These are phyloP conservation scores for Notamacropus eugenii DNA, from an alignment of 2,797 vertebrate genomes.

Conservation along the genomic window DNA sequence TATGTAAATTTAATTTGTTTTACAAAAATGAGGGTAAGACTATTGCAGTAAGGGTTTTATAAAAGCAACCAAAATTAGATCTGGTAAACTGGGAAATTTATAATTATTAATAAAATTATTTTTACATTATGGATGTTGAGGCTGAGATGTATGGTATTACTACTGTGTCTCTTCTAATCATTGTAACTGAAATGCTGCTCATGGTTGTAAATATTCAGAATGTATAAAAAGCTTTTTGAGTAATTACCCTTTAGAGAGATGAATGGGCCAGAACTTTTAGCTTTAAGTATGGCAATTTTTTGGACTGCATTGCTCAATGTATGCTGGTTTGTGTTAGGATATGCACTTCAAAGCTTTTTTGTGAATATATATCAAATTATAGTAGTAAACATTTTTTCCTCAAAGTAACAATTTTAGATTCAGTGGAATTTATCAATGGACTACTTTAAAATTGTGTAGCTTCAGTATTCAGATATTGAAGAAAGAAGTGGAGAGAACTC, in stretches of 20 bases:
- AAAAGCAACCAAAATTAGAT: conserved; percentile 82
- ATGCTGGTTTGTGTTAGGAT: conserved; percentile 82
- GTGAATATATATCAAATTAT: conserved; percentile 85
- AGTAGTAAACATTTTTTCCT: conserved; percentile 84
- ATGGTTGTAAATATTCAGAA: conserved; percentile 78
- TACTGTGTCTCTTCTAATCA: conserved; percentile 80
- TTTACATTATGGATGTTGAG: conserved; percentile 82
- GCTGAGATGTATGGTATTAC: conserved; percentile 77
- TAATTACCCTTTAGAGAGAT: conserved; percentile 78
- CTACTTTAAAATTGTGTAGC: conserved; percentile 66
- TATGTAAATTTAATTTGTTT: conserved; percentile 86
- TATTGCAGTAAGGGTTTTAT: conserved; percentile 87
- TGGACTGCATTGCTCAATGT: conserved; percentile 82
- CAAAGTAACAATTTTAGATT: conserved; percentile 68
- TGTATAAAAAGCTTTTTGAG: conserved; percentile 71
- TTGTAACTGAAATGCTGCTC: conserved; percentile 77
- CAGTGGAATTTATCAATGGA: conserved; percentile 62
- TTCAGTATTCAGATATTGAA: conserved; percentile 60
- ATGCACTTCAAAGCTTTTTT: conserved; percentile 82
- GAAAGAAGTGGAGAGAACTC: conserved; percentile 68
- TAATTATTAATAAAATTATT: conserved; percentile 24
- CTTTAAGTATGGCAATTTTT: conserved; percentile 82
- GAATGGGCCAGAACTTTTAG: conserved; percentile 79
- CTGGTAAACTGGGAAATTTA: conserved; percentile 84
- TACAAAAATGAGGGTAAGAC: conserved; percentile 80